These are phyloP conservation scores for Amazona vittata DNA, from an alignment of 2,113 vertebrate species.

Conservation along the genomic window DNA sequence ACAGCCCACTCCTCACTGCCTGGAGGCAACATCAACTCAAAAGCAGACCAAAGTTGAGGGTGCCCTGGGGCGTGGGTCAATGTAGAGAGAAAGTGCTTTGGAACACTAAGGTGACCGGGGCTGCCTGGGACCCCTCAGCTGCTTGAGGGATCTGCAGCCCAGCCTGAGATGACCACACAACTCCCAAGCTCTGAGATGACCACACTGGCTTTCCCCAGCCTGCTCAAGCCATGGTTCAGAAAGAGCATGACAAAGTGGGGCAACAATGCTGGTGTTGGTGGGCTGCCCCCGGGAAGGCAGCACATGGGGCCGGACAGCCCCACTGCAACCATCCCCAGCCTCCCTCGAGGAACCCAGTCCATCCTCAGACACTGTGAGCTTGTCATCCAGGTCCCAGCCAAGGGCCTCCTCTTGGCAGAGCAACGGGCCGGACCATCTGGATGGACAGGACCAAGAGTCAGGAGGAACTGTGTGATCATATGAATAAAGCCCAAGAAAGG, in stretches of 20 bases:
- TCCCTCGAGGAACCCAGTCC: neutral
- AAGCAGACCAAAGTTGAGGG: neutral
- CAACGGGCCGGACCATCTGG: fast-evolving
- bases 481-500: neutral
- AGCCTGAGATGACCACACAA: neutral
- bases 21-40: too few relatives aligned
- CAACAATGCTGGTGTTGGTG: neutral
- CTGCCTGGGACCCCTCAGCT: neutral
- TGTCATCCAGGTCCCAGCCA: neutral
- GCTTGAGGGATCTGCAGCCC: neutral
- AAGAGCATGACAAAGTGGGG: neutral
- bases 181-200: neutral
- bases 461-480: too few relatives aligned
- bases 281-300: too few relatives aligned
- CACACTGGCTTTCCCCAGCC: neutral
- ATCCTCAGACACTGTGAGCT: neutral
- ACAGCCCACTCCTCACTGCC: neutral
- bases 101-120: fast-evolving
- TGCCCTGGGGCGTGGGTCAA: neutral
- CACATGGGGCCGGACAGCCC: fast-evolving
- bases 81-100: too few relatives aligned
- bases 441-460: neutral
- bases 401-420: neutral
- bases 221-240: neutral
- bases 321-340: neutral